Base-by-base conservation (phyloP, 2,113 vertebrate species). In the Forbesichthys papilliferus region DNA sequence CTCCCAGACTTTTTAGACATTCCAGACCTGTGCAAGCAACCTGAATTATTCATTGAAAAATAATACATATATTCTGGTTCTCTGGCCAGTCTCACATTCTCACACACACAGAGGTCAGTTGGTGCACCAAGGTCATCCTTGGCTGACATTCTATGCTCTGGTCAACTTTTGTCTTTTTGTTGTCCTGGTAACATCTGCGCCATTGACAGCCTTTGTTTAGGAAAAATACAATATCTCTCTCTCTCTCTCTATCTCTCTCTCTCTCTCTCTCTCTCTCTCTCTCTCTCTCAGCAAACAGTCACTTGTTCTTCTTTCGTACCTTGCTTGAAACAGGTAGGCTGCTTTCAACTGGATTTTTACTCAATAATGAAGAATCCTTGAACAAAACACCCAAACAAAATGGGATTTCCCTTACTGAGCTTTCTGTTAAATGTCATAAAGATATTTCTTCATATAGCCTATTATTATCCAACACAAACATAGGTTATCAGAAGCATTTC, bases 131-230 rank as follows among this genome's bases (percentile, higher is more conserved):
- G 88, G 88, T 90, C 86, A 88, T 84, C 76, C 80, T 63, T 74
- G 55, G 36, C 77, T 75, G 72, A 87, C 90, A 90, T 90, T 91
- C 88, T 68, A 68, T 51, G 52, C 56, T 85, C 73, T 80, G 87
- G 87, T 90, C 88, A 91, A 89, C 88, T 85, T 88, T 89, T 89
- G 87, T 89, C 75, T 79, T 80, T 74, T 48, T 55, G 90, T 90
- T 63, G 87, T 84, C 81, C 16, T 75, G 86, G 87, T 72, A 84
- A 89, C 86, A 53, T 67, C 79, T 76, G 69, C 68, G 11, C 73
- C 80, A 60, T 55, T 60, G 68, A 83, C 63, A 70, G 48, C 73
- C 69, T 80, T 87, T 89, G 85, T 86, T 84, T 72, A 14, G 72
- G 68, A n/a, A 54, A 79, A 82, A 85, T 60, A 75, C 66, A 71